Evolutionary conservation across 2,888 invertebrate genomes (phyloP).

Genomic region (Mythimna pallens): DNA sequence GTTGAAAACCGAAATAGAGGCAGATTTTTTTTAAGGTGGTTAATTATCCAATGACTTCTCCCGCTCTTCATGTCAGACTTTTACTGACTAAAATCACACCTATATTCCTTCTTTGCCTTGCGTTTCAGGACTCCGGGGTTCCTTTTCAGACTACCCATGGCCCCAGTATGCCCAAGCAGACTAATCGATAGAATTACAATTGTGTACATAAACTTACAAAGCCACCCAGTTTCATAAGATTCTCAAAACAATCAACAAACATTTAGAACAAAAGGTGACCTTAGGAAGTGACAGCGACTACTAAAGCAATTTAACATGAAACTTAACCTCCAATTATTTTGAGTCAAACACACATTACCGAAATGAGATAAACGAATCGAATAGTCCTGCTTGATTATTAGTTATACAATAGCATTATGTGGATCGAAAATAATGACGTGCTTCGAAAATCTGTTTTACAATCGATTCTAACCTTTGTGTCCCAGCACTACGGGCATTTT

Average conservation of each 20-base stretch:
- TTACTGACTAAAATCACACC: too few species aligned
- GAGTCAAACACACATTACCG: constrained; percentile 69
- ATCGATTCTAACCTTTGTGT: constrained; percentile 67
- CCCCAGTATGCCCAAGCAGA: too few species aligned
- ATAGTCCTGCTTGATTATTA: constrained; percentile 79
- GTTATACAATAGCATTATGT: constrained; percentile 81
- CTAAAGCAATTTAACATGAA: constrained; percentile 70
- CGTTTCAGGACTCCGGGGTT: too few species aligned
- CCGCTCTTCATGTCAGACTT: too few species aligned
- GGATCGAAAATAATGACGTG: constrained; percentile 66
- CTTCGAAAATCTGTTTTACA: constrained; percentile 42
- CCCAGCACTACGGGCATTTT: constrained; percentile 53
- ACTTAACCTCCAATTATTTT: constrained; percentile 69
- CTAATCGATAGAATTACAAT: too few species aligned
- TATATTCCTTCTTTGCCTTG: too few species aligned
- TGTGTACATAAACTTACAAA: background rate
- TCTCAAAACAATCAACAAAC: constrained; percentile 26
- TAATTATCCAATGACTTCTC: too few species aligned
- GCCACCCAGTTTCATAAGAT: constrained; percentile 10
- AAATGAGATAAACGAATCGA: constrained; percentile 80
- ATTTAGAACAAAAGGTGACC: constrained; percentile 64
- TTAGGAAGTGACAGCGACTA: constrained; percentile 68
- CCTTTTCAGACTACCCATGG: too few species aligned
- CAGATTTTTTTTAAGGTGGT: too few species aligned
- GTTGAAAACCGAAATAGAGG: too few species aligned